Conservation (phyloP, 2,888 invertebrate genomes). For the Rotaria socialis region DNA sequence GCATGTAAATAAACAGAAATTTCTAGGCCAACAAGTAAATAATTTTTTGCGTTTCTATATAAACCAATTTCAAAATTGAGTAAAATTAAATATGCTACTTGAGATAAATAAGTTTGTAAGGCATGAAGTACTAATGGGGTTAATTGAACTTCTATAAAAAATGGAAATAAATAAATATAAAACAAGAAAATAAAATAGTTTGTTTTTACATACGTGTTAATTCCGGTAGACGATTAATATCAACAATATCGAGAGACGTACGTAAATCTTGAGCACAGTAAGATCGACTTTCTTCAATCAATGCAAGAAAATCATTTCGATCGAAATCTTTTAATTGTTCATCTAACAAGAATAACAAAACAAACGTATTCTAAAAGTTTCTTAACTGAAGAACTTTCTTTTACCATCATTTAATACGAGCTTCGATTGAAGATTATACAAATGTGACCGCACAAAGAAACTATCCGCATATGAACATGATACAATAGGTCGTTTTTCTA, state of each 20-base stretch:
- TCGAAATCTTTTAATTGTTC: not conserved
- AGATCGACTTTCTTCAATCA: slow-evolving; percentile 27
- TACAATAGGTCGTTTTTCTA: slow-evolving; percentile 28
- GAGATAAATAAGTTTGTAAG: slow-evolving; percentile 10
- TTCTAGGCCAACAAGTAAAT: slow-evolving; percentile 32
- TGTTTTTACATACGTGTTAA: not conserved
- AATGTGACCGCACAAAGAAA: slow-evolving; percentile 31
- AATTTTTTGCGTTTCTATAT: slow-evolving; percentile 26
- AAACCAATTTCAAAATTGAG: slow-evolving; percentile 34
- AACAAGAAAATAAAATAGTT: not conserved
- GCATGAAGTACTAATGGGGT: not conserved
- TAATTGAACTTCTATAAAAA: not conserved
- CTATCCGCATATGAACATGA: slow-evolving; percentile 21
- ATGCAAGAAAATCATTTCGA: slow-evolving; percentile 25
- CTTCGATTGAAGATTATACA: slow-evolving; percentile 28
- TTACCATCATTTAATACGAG: slow-evolving; percentile 15
- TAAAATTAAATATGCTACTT: slow-evolving; percentile 30
- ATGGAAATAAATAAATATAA: not conserved
- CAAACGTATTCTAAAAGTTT: not conserved
- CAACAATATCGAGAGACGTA: slow-evolving; percentile 1
- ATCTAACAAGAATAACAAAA: not conserved
- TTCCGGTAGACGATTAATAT: slow-evolving; percentile 18
- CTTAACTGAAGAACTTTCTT: not conserved
- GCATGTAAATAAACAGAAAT: slow-evolving; percentile 25
- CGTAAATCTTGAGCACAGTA: slow-evolving; percentile 34